Evolutionary conservation across 2,888 invertebrate species (phyloP).

Genomic region (Hyposoter dolosus): DNA sequence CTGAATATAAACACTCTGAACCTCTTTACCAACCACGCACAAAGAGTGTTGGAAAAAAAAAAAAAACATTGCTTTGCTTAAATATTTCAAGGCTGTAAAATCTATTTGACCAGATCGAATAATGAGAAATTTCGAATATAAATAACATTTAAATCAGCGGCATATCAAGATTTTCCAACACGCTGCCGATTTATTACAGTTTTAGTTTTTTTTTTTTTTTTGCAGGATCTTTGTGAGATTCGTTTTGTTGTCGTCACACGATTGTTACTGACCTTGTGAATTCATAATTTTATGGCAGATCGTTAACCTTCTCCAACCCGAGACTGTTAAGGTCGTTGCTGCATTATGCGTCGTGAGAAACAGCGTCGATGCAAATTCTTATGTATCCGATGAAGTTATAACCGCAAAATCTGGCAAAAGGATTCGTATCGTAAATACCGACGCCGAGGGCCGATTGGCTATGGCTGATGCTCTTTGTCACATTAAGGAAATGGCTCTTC

Average conservation of each 20-base stretch:
- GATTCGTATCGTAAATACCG: slow-evolving; percentile 96
- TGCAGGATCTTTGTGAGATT: not conserved
- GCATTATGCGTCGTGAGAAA: slow-evolving; percentile 95
- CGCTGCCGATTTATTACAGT: not conserved
- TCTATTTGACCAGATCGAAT: not conserved
- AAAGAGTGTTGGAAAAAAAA: not conserved
- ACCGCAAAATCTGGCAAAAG: slow-evolving; percentile 93
- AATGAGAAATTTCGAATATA: not conserved
- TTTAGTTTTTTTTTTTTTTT: not conserved
- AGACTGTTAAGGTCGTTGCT: slow-evolving; percentile 91
- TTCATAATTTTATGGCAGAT: slow-evolving; percentile 83
- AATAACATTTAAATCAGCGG: not conserved
- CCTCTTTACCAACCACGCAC: not conserved
- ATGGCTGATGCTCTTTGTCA: slow-evolving; percentile 95
- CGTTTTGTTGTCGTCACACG: too few species aligned
- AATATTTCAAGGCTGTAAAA: not conserved
- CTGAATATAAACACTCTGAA: not conserved
- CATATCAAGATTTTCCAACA: not conserved
- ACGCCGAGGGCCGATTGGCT: slow-evolving; percentile 97
- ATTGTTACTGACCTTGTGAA: not conserved
- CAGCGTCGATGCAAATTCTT: slow-evolving; percentile 94
- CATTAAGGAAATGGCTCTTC: slow-evolving; percentile 89
- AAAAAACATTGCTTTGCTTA: not conserved
- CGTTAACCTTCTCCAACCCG: slow-evolving; percentile 89
- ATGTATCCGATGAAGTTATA: slow-evolving; percentile 96